phyloP scores from a whole-genome alignment of 2,797 vertebrate genomes.

The Dipus sagitta region DNA sequence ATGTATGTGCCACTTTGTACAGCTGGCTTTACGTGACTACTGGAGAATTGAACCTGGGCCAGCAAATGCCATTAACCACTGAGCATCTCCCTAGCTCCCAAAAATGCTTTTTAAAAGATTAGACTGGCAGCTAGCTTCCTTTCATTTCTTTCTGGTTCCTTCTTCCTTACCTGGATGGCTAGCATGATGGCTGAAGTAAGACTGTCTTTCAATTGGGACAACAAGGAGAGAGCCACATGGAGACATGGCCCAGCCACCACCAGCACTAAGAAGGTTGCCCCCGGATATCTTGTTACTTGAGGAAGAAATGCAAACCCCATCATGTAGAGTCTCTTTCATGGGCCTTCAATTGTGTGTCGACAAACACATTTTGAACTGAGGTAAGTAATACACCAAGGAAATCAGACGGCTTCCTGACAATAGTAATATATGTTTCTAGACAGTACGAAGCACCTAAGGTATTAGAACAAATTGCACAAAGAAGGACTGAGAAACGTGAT shows the following conservation, averaged over 20 bases:
- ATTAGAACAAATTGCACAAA: background rate
- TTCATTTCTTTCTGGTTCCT: background rate
- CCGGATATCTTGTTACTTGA: background rate
- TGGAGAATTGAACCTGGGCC: too few species aligned
- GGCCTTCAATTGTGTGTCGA: slow-evolving; percentile 16
- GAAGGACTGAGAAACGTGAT: slow-evolving; percentile 44
- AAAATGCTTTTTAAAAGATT: background rate
- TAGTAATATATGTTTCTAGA: slow-evolving; percentile 53
- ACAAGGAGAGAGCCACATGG: background rate
- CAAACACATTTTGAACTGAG: slow-evolving; percentile 16
- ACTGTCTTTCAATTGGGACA: background rate
- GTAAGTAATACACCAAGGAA: background rate
- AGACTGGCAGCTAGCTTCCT: background rate
- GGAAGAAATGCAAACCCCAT: background rate
- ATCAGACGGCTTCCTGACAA: background rate
- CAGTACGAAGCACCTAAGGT: slow-evolving; percentile 42
- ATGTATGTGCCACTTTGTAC: too few species aligned
- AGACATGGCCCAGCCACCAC: background rate
- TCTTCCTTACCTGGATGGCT: slow-evolving; percentile 1
- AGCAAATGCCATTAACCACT: too few species aligned
- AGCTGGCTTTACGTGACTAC: too few species aligned
- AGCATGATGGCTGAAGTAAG: background rate
- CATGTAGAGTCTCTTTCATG: background rate
- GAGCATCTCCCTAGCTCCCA: too few species aligned
- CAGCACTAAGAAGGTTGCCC: background rate